These are phyloP conservation scores for Tiaroga cobitis DNA, from an alignment of 2,797 vertebrate genomes.

Conservation along the genomic window DNA sequence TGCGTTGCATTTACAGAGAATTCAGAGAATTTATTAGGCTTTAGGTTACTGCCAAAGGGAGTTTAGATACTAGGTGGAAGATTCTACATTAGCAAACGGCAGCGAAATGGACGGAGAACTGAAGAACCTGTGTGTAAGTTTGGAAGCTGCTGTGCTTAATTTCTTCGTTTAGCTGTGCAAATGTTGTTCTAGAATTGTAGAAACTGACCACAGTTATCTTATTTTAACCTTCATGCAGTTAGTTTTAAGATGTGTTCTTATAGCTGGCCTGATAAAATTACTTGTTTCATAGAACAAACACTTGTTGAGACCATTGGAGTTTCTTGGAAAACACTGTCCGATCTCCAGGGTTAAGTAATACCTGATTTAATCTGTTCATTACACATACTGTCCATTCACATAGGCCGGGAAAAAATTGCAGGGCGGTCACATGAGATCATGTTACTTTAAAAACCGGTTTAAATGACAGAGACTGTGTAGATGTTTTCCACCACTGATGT, in stretches of 20 bases:
- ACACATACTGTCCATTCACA: neutral
- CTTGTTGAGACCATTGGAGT: neutral
- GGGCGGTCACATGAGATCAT: constrained; percentile 36
- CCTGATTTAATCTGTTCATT: constrained; percentile 25
- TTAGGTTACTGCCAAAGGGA: constrained; percentile 17
- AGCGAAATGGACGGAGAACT: constrained; percentile 39
- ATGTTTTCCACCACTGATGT: constrained; percentile 15
- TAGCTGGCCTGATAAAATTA: neutral
- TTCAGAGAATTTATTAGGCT: constrained; percentile 31
- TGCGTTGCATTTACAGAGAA: constrained; percentile 35
- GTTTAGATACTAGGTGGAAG: neutral
- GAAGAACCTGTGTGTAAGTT: constrained; percentile 49
- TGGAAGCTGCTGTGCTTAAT: neutral
- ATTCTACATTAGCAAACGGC: neutral
- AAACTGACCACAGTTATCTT: neutral
- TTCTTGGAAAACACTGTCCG: neutral
- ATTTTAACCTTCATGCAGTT: neutral
- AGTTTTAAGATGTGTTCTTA: neutral
- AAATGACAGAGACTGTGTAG: constrained; percentile 2
- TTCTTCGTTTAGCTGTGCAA: neutral
- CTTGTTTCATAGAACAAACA: neutral
- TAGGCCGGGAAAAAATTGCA: neutral
- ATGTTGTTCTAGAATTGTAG: neutral
- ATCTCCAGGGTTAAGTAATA: neutral
- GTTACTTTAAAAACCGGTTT: constrained; percentile 52